Evolutionary conservation across 2,797 vertebrate genomes (phyloP).

Genomic region (Cynodonichthys magdalenae): DNA sequence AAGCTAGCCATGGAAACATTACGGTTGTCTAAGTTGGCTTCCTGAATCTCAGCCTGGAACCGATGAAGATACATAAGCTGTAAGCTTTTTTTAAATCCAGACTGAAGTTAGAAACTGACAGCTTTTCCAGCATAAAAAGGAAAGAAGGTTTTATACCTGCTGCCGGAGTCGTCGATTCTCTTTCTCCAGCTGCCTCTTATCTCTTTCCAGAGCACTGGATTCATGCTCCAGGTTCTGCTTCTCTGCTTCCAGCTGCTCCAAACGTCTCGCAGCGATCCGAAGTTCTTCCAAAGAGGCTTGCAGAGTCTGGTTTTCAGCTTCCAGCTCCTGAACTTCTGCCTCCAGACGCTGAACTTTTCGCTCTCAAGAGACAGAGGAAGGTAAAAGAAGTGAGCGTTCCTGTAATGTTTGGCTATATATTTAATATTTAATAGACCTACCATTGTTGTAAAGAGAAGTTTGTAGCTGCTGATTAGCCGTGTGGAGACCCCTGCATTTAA

Average conservation of each 20-base stretch:
- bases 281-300: conserved; percentile 90
- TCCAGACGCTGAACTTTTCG: conserved; percentile 90
- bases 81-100: background rate
- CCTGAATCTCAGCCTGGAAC: conserved; percentile 85
- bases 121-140: background rate
- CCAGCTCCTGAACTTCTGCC: conserved; percentile 89
- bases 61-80: background rate
- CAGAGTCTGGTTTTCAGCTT: conserved; percentile 89
- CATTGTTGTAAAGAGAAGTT: conserved; percentile 87
- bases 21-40: conserved; percentile 90
- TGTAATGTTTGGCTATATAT: background rate
- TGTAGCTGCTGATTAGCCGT: conserved; percentile 90
- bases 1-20: conserved; percentile 86
- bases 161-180: conserved; percentile 92
- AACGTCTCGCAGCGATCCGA: conserved; percentile 86
- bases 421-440: conserved; percentile 31
- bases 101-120: accelerated
- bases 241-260: conserved; percentile 90
- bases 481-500: conserved; percentile 89
- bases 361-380: conserved; percentile 59
- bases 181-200: conserved; percentile 92
- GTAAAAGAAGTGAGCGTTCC: background rate
- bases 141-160: conserved; percentile 76
- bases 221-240: conserved; percentile 89
- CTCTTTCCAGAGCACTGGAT: conserved; percentile 87